A percentile compares a stretch with the other conserved stretches of the same genome.
These are phyloP conservation scores for Noctua fimbriata DNA, from an alignment of 2,888 invertebrate species.

Conservation along the genomic window DNA sequence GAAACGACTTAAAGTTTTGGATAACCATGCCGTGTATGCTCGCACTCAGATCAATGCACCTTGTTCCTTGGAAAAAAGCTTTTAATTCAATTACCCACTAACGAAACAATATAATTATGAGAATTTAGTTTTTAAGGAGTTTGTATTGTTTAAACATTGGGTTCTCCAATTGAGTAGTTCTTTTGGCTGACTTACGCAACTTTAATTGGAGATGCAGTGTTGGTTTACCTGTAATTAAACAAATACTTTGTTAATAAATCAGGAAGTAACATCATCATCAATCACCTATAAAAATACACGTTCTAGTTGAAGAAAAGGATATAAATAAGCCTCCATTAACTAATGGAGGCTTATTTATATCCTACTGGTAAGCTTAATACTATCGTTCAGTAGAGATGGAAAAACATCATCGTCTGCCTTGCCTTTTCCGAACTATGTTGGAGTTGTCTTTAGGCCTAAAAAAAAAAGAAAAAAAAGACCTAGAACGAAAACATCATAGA, in stretches of 20 bases:
- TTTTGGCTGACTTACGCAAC: conserved; percentile 47
- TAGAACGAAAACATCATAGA: too few relatives aligned
- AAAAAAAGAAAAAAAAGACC: too few relatives aligned
- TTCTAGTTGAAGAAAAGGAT: background rate
- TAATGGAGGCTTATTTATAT: background rate
- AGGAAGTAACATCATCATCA: background rate
- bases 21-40: background rate
- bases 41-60: conserved; percentile 17
- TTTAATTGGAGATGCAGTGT: conserved; percentile 20
- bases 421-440: background rate
- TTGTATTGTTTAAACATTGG: conserved; percentile 31
- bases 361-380: background rate
- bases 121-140: conserved; percentile 8
- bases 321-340: too few relatives aligned
- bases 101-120: conserved; percentile 10
- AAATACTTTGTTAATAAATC: conserved; percentile 31
- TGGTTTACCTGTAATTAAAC: conserved; percentile 62
- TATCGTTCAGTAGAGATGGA: background rate
- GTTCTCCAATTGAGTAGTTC: conserved; percentile 1
- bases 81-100: conserved; percentile 4
- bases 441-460: too few relatives aligned
- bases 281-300: background rate
- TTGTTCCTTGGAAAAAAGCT: background rate
- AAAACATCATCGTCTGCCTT: background rate
- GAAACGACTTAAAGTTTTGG: background rate